Percentiles rank a stretch among this genome's conserved stretches.
Conservation (phyloP, 2,113 vertebrate species). For the Craseonycteris thonglongyai region DNA sequence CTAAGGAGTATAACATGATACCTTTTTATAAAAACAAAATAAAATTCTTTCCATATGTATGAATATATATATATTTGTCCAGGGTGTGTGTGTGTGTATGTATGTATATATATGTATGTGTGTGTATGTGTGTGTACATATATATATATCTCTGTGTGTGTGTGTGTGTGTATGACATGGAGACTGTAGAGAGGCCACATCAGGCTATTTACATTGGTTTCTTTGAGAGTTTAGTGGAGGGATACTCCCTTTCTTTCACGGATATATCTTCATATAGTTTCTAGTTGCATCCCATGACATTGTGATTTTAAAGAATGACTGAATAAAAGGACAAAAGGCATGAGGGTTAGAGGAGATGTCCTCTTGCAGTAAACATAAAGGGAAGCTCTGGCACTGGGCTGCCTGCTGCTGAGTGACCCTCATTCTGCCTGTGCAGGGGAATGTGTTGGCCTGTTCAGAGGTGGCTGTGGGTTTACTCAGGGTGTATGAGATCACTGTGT, state of each 20-base stretch:
- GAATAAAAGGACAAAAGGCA: neutral
- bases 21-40: neutral
- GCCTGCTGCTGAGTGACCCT: neutral
- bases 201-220: neutral
- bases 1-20: neutral
- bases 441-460: neutral
- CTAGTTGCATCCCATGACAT: neutral
- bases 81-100: no score
- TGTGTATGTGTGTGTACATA: neutral
- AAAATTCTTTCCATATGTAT: neutral
- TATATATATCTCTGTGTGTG: neutral
- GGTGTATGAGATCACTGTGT: neutral
- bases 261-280: neutral
- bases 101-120: no score
- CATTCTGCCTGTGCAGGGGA: neutral
- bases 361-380: neutral
- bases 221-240: neutral
- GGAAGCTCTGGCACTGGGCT: neutral
- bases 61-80: neutral
- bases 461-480: neutral
- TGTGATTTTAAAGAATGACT: neutral
- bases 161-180: no score
- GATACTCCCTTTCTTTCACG: neutral
- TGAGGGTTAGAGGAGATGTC: neutral
- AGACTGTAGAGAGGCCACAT: neutral